Percentiles rank a stretch among this genome's conserved stretches.
Conservation (phyloP, 2,113 vertebrate genomes). For the Eudyptes chrysolophus region DNA sequence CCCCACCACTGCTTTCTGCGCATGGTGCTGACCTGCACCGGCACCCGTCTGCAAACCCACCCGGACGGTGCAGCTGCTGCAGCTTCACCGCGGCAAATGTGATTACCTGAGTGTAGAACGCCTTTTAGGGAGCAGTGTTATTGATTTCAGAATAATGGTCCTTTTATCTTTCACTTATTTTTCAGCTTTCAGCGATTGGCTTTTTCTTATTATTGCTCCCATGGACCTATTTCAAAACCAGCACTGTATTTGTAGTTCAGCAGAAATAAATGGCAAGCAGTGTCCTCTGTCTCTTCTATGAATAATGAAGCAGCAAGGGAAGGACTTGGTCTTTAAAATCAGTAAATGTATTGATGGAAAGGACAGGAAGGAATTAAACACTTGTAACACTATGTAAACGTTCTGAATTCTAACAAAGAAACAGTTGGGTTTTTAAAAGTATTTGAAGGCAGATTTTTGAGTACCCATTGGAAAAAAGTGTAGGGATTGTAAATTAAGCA, state of each 20-base stretch:
- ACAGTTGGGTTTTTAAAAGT: neutral
- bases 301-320: conserved; percentile 67
- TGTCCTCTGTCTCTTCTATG: conserved; percentile 17
- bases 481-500: neutral
- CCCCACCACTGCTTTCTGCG: rapidly evolving
- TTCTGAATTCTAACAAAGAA: neutral
- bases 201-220: conserved; percentile 59
- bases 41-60: neutral
- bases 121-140: conserved; percentile 59
- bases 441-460: neutral
- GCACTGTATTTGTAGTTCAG: conserved; percentile 28
- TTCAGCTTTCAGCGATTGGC: conserved; percentile 52
- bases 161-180: conserved; percentile 73
- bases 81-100: neutral
- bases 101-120: conserved; percentile 16
- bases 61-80: neutral
- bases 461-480: neutral
- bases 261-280: conserved; percentile 55
- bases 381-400: neutral
- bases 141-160: conserved; percentile 68
- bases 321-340: conserved; percentile 36
- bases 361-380: conserved; percentile 21
- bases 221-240: conserved; percentile 60
- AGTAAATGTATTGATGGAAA: conserved; percentile 10
- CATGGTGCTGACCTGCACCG: neutral